A percentile compares a stretch with the other conserved stretches of the same genome.
These are phyloP conservation scores for Danio choprae DNA, from an alignment of 2,797 vertebrate species.

Conservation along the genomic window DNA sequence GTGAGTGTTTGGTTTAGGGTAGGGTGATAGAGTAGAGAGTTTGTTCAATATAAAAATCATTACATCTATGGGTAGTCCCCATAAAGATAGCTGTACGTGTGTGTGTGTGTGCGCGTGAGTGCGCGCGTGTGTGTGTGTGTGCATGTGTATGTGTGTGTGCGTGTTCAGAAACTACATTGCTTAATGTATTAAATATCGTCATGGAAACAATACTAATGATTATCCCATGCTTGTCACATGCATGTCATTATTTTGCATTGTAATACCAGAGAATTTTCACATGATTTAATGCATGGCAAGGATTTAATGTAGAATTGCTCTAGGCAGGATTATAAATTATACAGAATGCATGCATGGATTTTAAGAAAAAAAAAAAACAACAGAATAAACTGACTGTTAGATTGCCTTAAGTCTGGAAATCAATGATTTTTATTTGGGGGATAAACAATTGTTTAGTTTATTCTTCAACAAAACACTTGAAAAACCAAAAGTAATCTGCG, in stretches of 20 bases:
- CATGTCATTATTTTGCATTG: background rate
- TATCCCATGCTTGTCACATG: background rate
- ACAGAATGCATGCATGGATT: background rate
- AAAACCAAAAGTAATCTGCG: background rate
- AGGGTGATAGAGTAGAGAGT: too few relatives aligned
- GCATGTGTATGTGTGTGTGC: too few relatives aligned
- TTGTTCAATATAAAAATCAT: too few relatives aligned
- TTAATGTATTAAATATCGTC: constrained; percentile 6
- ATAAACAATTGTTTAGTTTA: too few relatives aligned
- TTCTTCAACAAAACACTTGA: background rate
- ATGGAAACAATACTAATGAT: background rate
- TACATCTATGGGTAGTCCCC: too few relatives aligned
- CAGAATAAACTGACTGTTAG: background rate
- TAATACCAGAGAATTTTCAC: background rate
- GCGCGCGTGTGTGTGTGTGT: too few relatives aligned
- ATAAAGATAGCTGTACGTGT: too few relatives aligned
- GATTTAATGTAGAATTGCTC: background rate
- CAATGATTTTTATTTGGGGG: background rate
- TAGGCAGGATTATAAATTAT: background rate
- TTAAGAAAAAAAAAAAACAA: background rate
- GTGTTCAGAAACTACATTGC: background rate
- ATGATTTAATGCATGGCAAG: too few relatives aligned
- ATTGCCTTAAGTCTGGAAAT: background rate
- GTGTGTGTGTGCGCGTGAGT: too few relatives aligned
- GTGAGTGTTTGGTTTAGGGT: too few relatives aligned